phyloP scores from a whole-genome alignment of 2,888 invertebrate species.

The Metopia argyrocephala region DNA sequence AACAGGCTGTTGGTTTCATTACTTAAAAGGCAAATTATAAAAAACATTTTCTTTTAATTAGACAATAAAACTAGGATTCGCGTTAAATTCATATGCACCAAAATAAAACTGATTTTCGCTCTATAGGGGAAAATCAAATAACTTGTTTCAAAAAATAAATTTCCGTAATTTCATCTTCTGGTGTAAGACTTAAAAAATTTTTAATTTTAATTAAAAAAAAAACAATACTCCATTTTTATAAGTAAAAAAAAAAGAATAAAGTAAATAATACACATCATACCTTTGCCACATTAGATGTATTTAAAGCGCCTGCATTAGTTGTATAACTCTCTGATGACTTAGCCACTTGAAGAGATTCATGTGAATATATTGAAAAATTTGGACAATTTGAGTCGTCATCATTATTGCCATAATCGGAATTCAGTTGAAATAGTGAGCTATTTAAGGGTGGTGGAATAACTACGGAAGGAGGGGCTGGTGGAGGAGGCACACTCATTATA shows the following conservation, averaged over 20 bases:
- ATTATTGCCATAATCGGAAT: constrained; percentile 78
- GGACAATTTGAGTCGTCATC: constrained; percentile 88
- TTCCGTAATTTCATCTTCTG: no score
- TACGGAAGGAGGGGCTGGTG: constrained; percentile 75
- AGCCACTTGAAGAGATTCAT: constrained; percentile 84
- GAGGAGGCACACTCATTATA: constrained; percentile 71
- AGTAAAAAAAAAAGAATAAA: constrained; percentile 46
- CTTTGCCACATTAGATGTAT: constrained; percentile 68
- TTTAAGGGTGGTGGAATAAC: constrained; percentile 72
- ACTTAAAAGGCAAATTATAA: no score
- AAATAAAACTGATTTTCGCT: no score
- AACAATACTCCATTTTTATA: constrained; percentile 60
- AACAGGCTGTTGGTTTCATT: no score
- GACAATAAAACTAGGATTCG: no score
- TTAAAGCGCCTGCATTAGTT: constrained; percentile 20
- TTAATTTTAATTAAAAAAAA: neutral
- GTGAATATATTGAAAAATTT: constrained; percentile 91
- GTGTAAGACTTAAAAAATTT: no score
- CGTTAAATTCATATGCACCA: no score
- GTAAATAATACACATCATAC: constrained; percentile 69
- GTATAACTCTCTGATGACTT: constrained; percentile 70
- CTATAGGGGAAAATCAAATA: no score
- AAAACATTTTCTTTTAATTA: no score
- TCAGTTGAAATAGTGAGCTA: constrained; percentile 74
- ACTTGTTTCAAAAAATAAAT: no score